Conservation (phyloP, 2,797 vertebrate genomes). For the Pantherophis alleghaniensis region DNA sequence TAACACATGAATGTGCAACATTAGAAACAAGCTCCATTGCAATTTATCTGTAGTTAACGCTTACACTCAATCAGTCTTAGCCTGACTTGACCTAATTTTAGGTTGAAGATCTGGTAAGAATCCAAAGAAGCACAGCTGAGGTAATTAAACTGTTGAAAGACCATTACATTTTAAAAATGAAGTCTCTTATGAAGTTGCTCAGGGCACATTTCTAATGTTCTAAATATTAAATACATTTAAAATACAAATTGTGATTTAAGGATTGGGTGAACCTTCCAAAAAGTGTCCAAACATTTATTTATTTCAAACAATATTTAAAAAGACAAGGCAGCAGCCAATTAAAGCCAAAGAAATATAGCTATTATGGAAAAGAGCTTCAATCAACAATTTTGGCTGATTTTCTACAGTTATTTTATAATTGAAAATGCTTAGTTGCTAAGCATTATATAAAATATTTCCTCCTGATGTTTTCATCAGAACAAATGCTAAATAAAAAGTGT, state of each 20-base stretch:
- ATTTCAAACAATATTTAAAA: constrained; percentile 9
- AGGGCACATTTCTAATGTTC: constrained; percentile 47
- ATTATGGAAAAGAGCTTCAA: constrained; percentile 27
- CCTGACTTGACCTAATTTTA: constrained; percentile 53
- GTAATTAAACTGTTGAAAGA: constrained; percentile 57
- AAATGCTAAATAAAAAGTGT: neutral
- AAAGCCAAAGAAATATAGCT: constrained; percentile 16
- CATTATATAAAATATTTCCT: neutral
- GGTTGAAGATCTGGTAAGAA: constrained; percentile 50
- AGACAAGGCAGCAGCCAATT: constrained; percentile 28
- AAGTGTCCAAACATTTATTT: constrained; percentile 48
- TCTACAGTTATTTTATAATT: neutral
- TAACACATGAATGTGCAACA: neutral
- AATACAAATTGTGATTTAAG: constrained; percentile 54
- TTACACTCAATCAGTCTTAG: constrained; percentile 46
- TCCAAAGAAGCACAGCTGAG: constrained; percentile 52
- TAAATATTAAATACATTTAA: constrained; percentile 59
- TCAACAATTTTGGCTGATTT: neutral
- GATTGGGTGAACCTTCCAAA: constrained; percentile 41
- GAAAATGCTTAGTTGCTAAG: neutral
- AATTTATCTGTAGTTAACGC: constrained; percentile 16
- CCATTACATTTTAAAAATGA: constrained; percentile 45
- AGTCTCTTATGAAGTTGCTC: constrained; percentile 53
- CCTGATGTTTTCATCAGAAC: neutral
- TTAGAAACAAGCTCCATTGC: neutral